Percentiles rank a stretch among this genome's conserved stretches.
Evolutionary conservation across 2,113 vertebrate genomes (phyloP).

Genomic region (Panthera tigris): DNA sequence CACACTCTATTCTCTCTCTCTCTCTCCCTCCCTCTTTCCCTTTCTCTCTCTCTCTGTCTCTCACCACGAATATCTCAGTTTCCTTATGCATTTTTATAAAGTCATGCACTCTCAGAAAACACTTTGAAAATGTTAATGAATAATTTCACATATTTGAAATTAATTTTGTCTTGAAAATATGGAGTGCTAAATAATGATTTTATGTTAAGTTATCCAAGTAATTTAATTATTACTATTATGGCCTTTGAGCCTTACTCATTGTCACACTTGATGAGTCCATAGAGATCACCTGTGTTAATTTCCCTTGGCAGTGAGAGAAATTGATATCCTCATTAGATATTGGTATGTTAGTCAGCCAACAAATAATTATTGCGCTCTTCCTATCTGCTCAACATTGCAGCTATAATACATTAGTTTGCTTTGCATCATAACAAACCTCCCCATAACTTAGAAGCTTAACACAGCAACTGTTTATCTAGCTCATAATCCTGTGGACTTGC

Average conservation of each 20-base stretch:
- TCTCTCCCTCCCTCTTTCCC: no score
- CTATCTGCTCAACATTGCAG: not conserved
- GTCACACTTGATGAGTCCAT: not conserved
- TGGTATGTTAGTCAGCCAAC: not conserved
- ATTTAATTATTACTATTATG: not conserved
- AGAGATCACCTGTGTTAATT: not conserved
- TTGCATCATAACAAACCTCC: not conserved
- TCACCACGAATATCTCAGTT: not conserved
- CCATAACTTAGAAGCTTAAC: constrained; percentile 33
- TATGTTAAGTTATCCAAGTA: not conserved
- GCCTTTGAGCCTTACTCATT: not conserved
- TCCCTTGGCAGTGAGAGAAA: not conserved
- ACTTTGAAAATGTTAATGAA: not conserved
- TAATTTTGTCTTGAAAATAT: constrained; percentile 19
- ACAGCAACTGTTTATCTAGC: not conserved
- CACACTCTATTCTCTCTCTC: no score
- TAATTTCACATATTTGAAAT: not conserved
- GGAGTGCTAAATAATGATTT: not conserved
- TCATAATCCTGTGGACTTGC: not conserved
- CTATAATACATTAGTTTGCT: not conserved
- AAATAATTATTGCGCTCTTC: not conserved
- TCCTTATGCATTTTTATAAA: constrained; percentile 13
- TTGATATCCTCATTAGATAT: not conserved
- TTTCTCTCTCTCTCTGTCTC: no score
- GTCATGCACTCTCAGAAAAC: not conserved